These are phyloP conservation scores for Harpagoxenus sublaevis DNA, from an alignment of 2,888 invertebrate species.

Conservation along the genomic window DNA sequence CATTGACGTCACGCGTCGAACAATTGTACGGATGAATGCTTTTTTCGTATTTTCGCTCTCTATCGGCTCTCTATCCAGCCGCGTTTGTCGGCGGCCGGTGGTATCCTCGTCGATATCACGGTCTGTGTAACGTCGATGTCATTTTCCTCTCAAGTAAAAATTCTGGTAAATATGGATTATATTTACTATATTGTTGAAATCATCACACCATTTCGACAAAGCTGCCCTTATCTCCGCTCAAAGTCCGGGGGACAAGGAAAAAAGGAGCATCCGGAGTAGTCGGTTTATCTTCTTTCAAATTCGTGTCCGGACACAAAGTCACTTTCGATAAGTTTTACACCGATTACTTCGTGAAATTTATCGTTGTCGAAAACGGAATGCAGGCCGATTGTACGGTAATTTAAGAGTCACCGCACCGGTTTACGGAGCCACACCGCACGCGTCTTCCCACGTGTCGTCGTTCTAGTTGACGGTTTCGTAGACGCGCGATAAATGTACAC, in stretches of 20 bases:
- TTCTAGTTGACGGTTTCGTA: constrained; percentile 77
- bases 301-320: not conserved
- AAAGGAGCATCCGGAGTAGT: not conserved
- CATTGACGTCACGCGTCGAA: constrained; percentile 20
- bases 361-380: not conserved
- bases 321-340: not conserved
- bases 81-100: not conserved
- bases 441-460: constrained; percentile 50
- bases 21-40: not conserved
- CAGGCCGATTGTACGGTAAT: not conserved
- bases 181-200: not conserved
- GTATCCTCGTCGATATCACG: constrained; percentile 1
- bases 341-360: not conserved
- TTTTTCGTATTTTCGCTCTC: constrained; percentile 1
- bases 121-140: constrained; percentile 2
- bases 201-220: not conserved
- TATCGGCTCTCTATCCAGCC: not conserved
- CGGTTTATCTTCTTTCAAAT: constrained; percentile 1
- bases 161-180: constrained; percentile 19
- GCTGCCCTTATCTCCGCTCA: not conserved
- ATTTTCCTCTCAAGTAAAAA: constrained; percentile 42
- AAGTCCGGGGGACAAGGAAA: not conserved
- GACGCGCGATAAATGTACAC: constrained; percentile 83
- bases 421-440: not conserved
- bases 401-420: too few species aligned